These are phyloP conservation scores for Pungitius pungitius DNA, from an alignment of 2,113 vertebrate species.

Conservation along the genomic window DNA sequence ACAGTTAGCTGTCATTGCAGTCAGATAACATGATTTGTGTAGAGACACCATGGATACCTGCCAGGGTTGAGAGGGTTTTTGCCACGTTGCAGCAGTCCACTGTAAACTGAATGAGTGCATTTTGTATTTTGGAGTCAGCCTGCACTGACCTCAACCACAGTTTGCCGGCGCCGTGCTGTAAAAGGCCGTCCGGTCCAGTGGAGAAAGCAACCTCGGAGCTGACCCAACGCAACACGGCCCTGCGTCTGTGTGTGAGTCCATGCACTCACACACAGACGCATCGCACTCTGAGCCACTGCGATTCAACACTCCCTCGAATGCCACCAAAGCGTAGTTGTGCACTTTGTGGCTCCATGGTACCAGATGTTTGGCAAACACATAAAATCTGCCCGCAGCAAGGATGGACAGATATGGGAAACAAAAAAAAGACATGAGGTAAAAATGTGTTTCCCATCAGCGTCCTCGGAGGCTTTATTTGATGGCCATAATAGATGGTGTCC, in stretches of 20 bases:
- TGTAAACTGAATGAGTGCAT: conserved; percentile 42
- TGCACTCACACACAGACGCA: not conserved
- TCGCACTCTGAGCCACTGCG: not conserved
- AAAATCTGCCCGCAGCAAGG: conserved; percentile 8
- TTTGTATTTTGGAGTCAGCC: conserved; percentile 62
- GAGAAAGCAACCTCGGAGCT: conserved; percentile 31
- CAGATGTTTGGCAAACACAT: conserved; percentile 38
- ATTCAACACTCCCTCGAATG: conserved; percentile 2
- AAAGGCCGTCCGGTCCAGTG: conserved; percentile 24
- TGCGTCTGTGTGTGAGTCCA: conserved; percentile 9
- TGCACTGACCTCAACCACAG: conserved; percentile 70
- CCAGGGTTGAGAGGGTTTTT: conserved; percentile 35
- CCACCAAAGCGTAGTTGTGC: conserved; percentile 22
- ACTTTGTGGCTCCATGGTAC: conserved; percentile 34
- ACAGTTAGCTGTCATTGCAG: not conserved
- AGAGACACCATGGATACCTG: not conserved
- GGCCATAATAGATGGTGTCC: conserved; percentile 51
- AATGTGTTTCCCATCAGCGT: conserved; percentile 62
- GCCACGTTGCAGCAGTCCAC: conserved; percentile 67
- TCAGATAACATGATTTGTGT: not conserved
- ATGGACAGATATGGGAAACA: conserved; percentile 12
- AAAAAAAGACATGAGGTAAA: conserved; percentile 13
- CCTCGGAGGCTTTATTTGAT: conserved; percentile 56
- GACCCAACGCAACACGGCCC: conserved; percentile 32
- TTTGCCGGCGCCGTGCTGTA: conserved; percentile 37